Evolutionary conservation across 2,888 invertebrate genomes (phyloP), one percentile per base, ranked within the genome.

Genomic region (Stramonita haemastoma): DNA sequence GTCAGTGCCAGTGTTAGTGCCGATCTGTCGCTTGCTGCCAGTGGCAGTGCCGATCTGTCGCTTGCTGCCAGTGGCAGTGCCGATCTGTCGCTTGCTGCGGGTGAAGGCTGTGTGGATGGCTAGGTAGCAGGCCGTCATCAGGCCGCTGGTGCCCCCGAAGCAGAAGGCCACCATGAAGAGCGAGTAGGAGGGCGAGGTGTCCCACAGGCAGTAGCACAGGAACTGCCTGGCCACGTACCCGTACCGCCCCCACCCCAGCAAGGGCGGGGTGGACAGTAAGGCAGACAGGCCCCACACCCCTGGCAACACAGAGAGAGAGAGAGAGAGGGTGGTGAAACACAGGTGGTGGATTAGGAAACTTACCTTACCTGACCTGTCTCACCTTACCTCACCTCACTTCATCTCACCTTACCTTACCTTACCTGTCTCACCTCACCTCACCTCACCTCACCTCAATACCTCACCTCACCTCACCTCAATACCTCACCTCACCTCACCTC

Each of bases 131-230:
- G 94, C 91, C 0, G 93, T 92, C 95, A 95, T 95, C 26, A 94
- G 93, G 15, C 91, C 79, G 77, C 93, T 94, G 0, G 95, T 95
- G 32, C 93, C 93, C 19, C 94, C 94, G 89, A 95, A 95, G 89
- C 95, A 95, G 34, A 92, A 91, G 1, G 91, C 91, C 13, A 95
- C 93, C 95, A 95, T 95, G 91, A 95, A 95, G 91, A 94, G 92
- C 19, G 95, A 94, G 90, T 95, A 95, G 22, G 94, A 92, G 73
- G 91, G 88, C 22, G 93, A 92, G 70, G 92, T 91, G 4, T 90
- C 90, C 95, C 95, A 95, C 19, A 93, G 90, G 91, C 95, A 94
- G 91, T 94, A 95, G 89, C 95, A 95, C 91, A 95, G 94, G 2
- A 93, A 94, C 84, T 95, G 94, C 19, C 90, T 90, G 0, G 92